Evolutionary conservation across 2,113 vertebrate genomes (phyloP).

Genomic region (Turnix velox): DNA sequence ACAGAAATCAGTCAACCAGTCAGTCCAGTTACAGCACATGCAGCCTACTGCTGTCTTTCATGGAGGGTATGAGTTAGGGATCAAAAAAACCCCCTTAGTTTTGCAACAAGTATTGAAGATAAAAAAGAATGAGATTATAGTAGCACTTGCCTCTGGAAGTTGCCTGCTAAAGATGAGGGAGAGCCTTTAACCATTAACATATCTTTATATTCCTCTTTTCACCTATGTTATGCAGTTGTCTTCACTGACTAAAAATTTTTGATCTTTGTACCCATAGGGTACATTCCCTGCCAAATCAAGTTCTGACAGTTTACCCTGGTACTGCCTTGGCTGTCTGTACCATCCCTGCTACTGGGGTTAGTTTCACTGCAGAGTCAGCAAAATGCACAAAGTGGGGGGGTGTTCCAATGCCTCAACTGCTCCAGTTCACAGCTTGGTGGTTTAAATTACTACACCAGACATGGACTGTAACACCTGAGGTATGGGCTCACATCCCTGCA

Average conservation of each 20-base stretch:
- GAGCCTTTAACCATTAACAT: neutral
- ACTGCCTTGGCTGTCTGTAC: neutral
- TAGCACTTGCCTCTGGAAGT: neutral
- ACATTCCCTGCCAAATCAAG: neutral
- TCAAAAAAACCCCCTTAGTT: conserved; percentile 47
- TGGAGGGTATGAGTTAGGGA: neutral
- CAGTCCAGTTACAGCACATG: conserved; percentile 55
- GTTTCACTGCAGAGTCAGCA: neutral
- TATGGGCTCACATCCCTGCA: neutral
- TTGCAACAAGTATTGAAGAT: conserved; percentile 33
- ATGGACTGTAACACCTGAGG: neutral
- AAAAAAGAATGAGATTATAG: neutral
- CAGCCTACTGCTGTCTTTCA: conserved; percentile 51
- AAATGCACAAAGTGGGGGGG: neutral
- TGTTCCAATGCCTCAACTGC: neutral
- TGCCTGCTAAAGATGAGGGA: neutral
- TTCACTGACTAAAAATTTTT: neutral
- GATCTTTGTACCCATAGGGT: neutral
- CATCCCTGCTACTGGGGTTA: neutral
- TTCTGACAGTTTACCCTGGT: neutral
- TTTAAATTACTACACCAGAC: neutral
- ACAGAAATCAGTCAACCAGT: conserved; percentile 58
- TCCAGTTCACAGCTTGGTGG: neutral
- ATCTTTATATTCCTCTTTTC: neutral
- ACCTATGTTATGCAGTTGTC: neutral